These are phyloP conservation scores for Drosophila subpulchrella DNA, from an alignment of 1,140 invertebrate genomes.

Conservation along the genomic window DNA sequence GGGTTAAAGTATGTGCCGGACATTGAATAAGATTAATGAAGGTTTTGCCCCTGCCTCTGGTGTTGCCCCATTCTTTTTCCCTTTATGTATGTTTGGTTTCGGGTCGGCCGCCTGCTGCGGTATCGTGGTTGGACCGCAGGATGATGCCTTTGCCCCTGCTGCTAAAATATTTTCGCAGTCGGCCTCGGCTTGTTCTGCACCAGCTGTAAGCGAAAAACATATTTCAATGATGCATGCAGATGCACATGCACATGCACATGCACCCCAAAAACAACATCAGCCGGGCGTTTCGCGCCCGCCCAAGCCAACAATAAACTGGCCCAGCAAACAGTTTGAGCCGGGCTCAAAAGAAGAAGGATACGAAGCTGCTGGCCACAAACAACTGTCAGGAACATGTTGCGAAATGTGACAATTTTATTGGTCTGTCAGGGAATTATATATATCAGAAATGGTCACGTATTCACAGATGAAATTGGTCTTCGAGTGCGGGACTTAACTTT, in stretches of 20 bases:
- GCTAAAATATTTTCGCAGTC: conserved; percentile 50
- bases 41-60: conserved; percentile 58
- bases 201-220: conserved; percentile 62
- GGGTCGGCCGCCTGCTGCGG: conserved; percentile 68
- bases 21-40: conserved; percentile 83
- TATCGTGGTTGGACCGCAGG: conserved; percentile 45
- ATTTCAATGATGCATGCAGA: conserved; percentile 68
- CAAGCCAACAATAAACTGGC: conserved; percentile 49
- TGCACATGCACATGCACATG: conserved; percentile 26
- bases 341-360: conserved; percentile 31
- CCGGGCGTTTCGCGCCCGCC: conserved; percentile 29
- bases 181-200: conserved; percentile 46
- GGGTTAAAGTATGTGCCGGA: conserved; percentile 75
- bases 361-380: conserved; percentile 40
- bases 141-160: conserved; percentile 30
- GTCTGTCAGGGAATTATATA: conserved; percentile 47
- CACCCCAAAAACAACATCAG: conserved; percentile 60
- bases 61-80: conserved; percentile 22
- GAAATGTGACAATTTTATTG: conserved; percentile 79
- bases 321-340: conserved; percentile 44
- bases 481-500: not conserved
- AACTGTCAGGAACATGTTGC: conserved; percentile 66
- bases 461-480: conserved; percentile 6
- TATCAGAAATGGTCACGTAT: conserved; percentile 19
- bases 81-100: conserved; percentile 49